phyloP scores from a whole-genome alignment of 2,888 invertebrate genomes.

The Nephrotoma guestfalica region DNA sequence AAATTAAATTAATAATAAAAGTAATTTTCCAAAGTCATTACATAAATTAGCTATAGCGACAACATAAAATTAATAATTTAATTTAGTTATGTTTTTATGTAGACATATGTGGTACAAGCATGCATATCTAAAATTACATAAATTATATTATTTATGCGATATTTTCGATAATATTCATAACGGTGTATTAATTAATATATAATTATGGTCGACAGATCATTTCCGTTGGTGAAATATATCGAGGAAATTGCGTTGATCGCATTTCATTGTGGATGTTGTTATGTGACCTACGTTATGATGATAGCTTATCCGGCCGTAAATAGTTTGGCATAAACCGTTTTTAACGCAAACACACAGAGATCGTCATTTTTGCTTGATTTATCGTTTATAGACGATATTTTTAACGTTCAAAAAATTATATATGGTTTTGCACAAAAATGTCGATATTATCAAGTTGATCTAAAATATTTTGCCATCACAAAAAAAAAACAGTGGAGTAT shows the following conservation, averaged over 20 bases:
- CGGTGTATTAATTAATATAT: background rate
- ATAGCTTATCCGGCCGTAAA: background rate
- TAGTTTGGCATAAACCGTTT: background rate
- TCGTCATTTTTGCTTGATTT: background rate
- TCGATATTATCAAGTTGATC: background rate
- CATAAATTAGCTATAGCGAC: background rate
- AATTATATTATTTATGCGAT: background rate
- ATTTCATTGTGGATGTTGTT: background rate
- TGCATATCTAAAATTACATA: background rate
- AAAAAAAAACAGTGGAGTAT: no score
- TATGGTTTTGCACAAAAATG: background rate
- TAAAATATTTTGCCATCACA: background rate
- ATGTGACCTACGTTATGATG: background rate
- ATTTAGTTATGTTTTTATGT: background rate
- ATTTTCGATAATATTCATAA: background rate
- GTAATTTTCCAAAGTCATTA: background rate
- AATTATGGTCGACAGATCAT: background rate
- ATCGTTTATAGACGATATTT: background rate
- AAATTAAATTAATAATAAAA: background rate
- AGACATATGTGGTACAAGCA: no score
- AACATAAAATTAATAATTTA: background rate
- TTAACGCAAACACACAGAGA: background rate
- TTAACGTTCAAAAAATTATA: background rate
- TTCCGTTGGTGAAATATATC: background rate
- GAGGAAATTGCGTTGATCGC: background rate